Evolutionary conservation across 2,888 invertebrate species (phyloP).

Genomic region (Melieria picta): DNA sequence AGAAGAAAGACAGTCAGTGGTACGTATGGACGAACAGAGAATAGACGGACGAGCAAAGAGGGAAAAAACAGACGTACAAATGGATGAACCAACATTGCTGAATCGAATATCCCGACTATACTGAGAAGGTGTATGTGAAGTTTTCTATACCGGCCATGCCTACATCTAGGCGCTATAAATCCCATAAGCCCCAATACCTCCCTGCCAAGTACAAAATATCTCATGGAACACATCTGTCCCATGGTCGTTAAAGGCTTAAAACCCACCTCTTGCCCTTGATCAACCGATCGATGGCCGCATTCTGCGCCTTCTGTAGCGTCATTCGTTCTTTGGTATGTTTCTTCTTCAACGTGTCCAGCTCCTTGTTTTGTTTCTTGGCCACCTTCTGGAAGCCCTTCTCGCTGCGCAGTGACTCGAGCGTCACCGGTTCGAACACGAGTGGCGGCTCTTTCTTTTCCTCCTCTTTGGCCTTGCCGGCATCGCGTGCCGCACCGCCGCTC

Average conservation of each 20-base stretch:
- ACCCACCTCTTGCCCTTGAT: conserved; percentile 89
- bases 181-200: too few relatives aligned
- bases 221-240: too few relatives aligned
- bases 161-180: too few relatives aligned
- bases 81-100: too few relatives aligned
- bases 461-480: conserved; percentile 75
- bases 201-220: too few relatives aligned
- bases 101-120: too few relatives aligned
- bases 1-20: too few relatives aligned
- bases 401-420: conserved; percentile 83
- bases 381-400: conserved; percentile 94
- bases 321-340: conserved; percentile 93
- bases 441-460: conserved; percentile 80
- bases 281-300: conserved; percentile 89
- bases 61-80: too few relatives aligned
- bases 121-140: neutral
- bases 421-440: conserved; percentile 89
- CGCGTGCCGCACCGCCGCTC: conserved; percentile 73
- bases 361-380: conserved; percentile 95
- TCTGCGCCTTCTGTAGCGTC: conserved; percentile 90
- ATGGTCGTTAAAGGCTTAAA: neutral
- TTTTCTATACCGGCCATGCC: too few relatives aligned
- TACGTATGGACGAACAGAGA: too few relatives aligned
- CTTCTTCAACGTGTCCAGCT: conserved; percentile 89
- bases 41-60: too few relatives aligned